Base-by-base conservation (phyloP, 2,888 invertebrate species). In the Amiota minor region DNA sequence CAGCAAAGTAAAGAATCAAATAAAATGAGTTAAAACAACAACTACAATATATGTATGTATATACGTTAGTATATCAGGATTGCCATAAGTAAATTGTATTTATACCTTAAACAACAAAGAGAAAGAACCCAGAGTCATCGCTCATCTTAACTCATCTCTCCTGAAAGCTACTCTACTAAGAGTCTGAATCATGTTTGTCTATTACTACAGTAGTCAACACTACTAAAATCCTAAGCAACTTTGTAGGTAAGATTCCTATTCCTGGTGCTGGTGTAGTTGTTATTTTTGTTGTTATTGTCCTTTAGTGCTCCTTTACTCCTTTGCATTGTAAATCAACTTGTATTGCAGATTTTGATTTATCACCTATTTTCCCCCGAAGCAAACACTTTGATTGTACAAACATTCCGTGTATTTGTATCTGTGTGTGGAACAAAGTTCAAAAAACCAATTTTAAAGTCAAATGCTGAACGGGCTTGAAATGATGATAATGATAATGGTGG, bases 281-380 rank as follows among this genome's bases (percentile, higher is more conserved):
- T 50, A 14, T 53, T 56, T 11, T 47, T 23, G 12, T 65, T 50
- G 46, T 56, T 12, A 45, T 62, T 46, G 61, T 49, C 67, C 10
- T 67, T 67, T 46, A 69, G n/a, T 45, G 62, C n/a, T 62, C 2
- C 35, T 35, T 35, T 35, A 35, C 65, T 67, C 20, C 65, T 49
- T 50, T 68, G 50, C 67, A 68, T 50, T 50, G 67, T 68, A 68
- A 68, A 68, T 68, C 67, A 68, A 53, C 53, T 68, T 68, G 67
- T 68, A 68, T 68, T 68, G 67, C 67, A 68, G 67, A 68, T 68
- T 68, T 68, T 68, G 67, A 68, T 68, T 68, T 68, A 68, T 68
- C 67, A 68, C 67, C 67, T 53, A 68, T 68, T 68, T 68, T 68
- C 23, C 67, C 67, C 67, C 47, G n/a, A 50, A 68, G 67, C 67